Evolutionary conservation across 2,113 vertebrate genomes (phyloP), one percentile per base, ranked within the genome.

Genomic region (Phalacrocorax aristotelis): DNA sequence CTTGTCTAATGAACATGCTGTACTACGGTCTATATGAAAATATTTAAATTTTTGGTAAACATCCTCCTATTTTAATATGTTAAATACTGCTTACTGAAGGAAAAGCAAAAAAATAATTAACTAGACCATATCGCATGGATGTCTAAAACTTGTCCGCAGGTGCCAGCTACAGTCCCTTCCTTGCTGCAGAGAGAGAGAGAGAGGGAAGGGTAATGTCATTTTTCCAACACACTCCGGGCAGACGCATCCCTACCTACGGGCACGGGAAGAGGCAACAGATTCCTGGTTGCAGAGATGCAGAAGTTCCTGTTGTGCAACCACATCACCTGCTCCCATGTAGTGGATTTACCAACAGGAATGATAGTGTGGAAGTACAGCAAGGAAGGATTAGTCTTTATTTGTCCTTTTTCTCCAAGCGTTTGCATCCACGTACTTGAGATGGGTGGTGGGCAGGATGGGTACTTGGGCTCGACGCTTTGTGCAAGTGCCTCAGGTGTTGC

Each of bases 181-280:
- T 57, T 70, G 64, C 72, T 65, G 34, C n/a, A n/a, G n/a, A n/a
- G 58, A 72, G 64, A 8, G 30, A 40, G 40, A 65, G 30, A 46
- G 40, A 70, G 38, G 49, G 26, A 38, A 38, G 36, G 54, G 16
- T 18, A n/a, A 14, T 40, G 34, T 3, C 22, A 13, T 80, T 68
- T 70, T 54, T 21, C 48, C 70, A 52, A 7, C 17, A 1, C 26
- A 4, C 62, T 68, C 44, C 42, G 29, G 84, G 46, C 61, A 85
- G 34, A 5, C 6, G 1, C 55, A 16, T 72, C 52, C 38, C 62
- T 76, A 38, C 68, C 72, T 26, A 1, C 0, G 0, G 85, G 20
- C 57, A 17, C 10, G 38, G 68, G 42, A 68, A 64, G 44, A 64
- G 49, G 54, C 49, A 69, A 25, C 64, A 81, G 54, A 27, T 52